Evolutionary conservation across 2,888 invertebrate species (phyloP).

Genomic region (Ichneumoninae sp.): DNA sequence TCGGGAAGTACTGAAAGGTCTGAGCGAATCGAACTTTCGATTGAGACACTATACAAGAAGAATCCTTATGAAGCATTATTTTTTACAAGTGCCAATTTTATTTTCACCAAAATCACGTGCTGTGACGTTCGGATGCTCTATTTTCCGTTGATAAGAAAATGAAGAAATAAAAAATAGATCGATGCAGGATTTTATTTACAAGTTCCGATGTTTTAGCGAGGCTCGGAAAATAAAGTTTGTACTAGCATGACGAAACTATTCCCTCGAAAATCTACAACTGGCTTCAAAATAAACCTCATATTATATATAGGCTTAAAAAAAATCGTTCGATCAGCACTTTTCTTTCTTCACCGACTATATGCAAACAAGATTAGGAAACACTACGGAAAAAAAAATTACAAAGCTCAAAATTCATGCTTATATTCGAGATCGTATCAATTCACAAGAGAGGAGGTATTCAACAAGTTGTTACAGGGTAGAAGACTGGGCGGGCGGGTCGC

Average conservation of each 20-base stretch:
- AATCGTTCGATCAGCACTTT: background rate
- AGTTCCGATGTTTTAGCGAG: background rate
- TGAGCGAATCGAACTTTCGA: background rate
- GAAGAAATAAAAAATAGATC: background rate
- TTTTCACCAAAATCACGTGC: constrained; percentile 9
- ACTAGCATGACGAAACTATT: constrained; percentile 15
- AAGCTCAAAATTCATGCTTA: constrained; percentile 69
- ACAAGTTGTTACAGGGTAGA: constrained; percentile 81
- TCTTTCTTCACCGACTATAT: constrained; percentile 11
- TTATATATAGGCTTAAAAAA: background rate
- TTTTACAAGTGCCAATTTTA: background rate
- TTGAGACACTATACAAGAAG: background rate
- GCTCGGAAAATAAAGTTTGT: constrained; percentile 5
- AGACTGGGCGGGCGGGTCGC: constrained; percentile 27
- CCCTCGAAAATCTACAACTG: background rate
- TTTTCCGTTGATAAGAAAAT: background rate
- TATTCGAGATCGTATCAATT: constrained; percentile 68
- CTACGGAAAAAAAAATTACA: constrained; percentile 35
- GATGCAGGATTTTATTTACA: constrained; percentile 34
- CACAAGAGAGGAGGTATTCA: constrained; percentile 80
- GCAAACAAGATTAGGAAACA: constrained; percentile 28
- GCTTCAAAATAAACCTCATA: background rate
- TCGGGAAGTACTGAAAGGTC: background rate
- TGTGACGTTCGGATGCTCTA: background rate
- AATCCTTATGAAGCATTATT: constrained; percentile 5